phyloP scores from a whole-genome alignment of 2,888 invertebrate species.

The Cheilosia vulpina region DNA sequence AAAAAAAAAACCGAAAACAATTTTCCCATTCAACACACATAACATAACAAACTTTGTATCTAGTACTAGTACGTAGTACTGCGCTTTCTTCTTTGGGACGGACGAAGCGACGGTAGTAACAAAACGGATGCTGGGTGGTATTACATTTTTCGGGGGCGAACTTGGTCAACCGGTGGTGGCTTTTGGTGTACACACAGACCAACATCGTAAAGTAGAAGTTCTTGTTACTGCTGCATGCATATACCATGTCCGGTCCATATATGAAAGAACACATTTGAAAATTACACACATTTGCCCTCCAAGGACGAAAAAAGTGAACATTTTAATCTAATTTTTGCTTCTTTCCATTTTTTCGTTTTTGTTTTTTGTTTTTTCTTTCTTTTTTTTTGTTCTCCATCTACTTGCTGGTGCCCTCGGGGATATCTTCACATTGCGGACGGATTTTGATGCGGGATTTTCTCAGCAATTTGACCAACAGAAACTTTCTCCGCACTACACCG shows the following conservation, averaged over 20 bases:
- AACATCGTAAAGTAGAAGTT: slow-evolving; percentile 54
- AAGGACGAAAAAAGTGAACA: slow-evolving; percentile 72
- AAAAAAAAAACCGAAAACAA: slow-evolving; percentile 33
- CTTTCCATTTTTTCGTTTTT: slow-evolving; percentile 14
- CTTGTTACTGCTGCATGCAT: slow-evolving; percentile 52
- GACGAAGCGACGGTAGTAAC: not conserved
- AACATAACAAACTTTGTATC: slow-evolving; percentile 24
- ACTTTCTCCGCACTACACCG: slow-evolving; percentile 87
- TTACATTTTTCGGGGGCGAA: not conserved
- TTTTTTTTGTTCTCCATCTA: not conserved
- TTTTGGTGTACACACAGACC: slow-evolving; percentile 16
- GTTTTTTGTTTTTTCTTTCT: not conserved
- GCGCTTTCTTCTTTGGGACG: not conserved
- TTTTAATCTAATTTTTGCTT: slow-evolving; percentile 74
- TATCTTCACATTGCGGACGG: slow-evolving; percentile 34
- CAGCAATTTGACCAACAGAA: slow-evolving; percentile 90
- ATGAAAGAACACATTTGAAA: slow-evolving; percentile 56
- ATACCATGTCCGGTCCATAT: slow-evolving; percentile 52
- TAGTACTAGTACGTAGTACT: not conserved
- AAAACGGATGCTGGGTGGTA: slow-evolving; percentile 3
- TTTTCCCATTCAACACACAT: slow-evolving; percentile 27
- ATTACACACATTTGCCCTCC: slow-evolving; percentile 68
- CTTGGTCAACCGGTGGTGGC: slow-evolving; percentile 18
- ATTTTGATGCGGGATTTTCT: slow-evolving; percentile 24
- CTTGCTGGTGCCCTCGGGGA: not conserved